Conservation (phyloP, 2,113 vertebrate genomes). For the Poicephalus meyeri region DNA sequence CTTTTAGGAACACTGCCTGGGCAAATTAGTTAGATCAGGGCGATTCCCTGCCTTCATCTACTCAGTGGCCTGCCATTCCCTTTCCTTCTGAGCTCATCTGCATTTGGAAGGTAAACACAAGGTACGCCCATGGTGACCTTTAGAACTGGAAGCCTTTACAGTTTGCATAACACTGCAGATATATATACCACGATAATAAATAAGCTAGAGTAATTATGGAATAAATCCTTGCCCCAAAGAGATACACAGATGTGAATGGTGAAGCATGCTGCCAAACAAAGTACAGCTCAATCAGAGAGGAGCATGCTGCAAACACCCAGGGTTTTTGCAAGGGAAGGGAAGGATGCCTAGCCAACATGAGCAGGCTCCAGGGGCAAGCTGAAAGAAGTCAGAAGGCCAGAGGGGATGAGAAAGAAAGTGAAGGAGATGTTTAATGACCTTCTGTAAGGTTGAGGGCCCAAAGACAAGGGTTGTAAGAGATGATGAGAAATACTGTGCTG, state of each 20-base stretch:
- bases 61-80: neutral
- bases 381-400: neutral
- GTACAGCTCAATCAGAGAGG: neutral
- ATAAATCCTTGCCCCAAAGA: constrained; percentile 47
- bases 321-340: neutral
- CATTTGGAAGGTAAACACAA: neutral
- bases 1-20: neutral
- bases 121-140: constrained; percentile 19
- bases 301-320: neutral
- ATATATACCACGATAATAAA: neutral
- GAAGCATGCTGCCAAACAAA: neutral
- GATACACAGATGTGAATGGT: neutral
- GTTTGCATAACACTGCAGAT: constrained; percentile 39
- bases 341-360: neutral
- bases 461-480: neutral
- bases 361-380: neutral
- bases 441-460: neutral
- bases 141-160: neutral
- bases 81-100: constrained; percentile 27
- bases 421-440: neutral
- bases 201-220: constrained; percentile 20
- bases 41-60: neutral
- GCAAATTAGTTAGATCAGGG: neutral
- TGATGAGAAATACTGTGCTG: neutral
- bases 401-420: neutral